phyloP scores from a whole-genome alignment of 2,113 vertebrate genomes.

The Polyodon spathula region DNA sequence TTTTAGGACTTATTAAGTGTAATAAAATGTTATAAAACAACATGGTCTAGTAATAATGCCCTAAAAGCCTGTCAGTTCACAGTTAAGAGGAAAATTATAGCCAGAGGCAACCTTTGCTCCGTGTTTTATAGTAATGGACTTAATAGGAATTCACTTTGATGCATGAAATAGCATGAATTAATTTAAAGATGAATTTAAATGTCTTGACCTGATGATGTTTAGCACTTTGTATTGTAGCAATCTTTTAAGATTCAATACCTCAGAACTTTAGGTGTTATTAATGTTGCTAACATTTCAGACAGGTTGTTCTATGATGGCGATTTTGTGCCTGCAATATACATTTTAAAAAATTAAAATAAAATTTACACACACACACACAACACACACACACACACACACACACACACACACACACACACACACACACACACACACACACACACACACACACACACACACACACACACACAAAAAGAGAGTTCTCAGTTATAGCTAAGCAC shows the following conservation, averaged over 20 bases:
- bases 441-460: too few species aligned
- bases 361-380: too few species aligned
- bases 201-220: constrained; percentile 29
- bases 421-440: too few species aligned
- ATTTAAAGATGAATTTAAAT: constrained; percentile 54
- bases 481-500: too few species aligned
- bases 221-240: not conserved
- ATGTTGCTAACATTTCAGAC: too few species aligned
- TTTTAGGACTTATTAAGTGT: constrained; percentile 55
- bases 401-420: too few species aligned
- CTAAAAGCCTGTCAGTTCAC: constrained; percentile 51
- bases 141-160: constrained; percentile 54
- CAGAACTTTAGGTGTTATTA: constrained; percentile 16
- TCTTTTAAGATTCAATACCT: constrained; percentile 6
- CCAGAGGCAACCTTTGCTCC: constrained; percentile 44
- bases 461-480: too few species aligned
- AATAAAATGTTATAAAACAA: constrained; percentile 24
- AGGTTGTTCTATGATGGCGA: too few species aligned
- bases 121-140: constrained; percentile 41
- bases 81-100: constrained; percentile 43
- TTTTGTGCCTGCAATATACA: too few species aligned
- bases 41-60: constrained; percentile 49
- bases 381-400: too few species aligned
- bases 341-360: too few species aligned
- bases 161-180: constrained; percentile 51